Percentiles rank a stretch among this genome's conserved stretches.
Conservation (phyloP, 2,888 invertebrate species). For the Yponomeuta malinellus region DNA sequence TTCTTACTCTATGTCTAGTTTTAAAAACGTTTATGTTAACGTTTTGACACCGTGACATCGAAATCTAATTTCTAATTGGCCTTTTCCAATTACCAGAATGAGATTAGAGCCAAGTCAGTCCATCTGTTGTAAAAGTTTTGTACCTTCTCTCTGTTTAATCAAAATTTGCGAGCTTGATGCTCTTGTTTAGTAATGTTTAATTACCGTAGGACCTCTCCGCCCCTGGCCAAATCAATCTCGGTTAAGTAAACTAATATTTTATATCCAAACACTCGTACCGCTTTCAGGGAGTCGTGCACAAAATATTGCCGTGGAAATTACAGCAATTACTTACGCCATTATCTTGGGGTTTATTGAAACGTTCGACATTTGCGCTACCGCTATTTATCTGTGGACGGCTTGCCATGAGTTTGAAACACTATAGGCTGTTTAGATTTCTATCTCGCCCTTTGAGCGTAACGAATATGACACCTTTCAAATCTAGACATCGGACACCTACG, state of each 20-base stretch:
- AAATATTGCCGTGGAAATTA: constrained; percentile 3
- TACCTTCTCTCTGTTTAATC: constrained; percentile 7
- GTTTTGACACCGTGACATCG: too few species aligned
- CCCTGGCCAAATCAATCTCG: constrained; percentile 7
- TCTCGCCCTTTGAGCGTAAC: neutral
- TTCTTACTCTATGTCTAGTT: too few species aligned
- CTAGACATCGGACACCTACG: neutral
- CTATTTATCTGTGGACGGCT: neutral
- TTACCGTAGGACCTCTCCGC: constrained; percentile 16
- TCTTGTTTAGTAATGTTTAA: constrained; percentile 20
- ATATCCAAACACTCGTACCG: neutral
- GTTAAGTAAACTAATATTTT: neutral
- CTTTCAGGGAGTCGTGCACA: constrained; percentile 1
- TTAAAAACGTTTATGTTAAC: too few species aligned
- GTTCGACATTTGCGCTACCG: neutral
- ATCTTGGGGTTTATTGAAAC: constrained; percentile 6
- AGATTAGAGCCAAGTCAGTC: neutral
- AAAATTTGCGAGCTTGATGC: constrained; percentile 18
- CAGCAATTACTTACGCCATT: constrained; percentile 2
- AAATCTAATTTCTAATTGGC: too few species aligned
- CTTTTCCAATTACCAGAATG: too few species aligned
- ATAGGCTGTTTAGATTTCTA: neutral
- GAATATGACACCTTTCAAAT: neutral
- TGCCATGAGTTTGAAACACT: neutral
- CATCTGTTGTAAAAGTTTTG: neutral